Percentiles rank a stretch among this genome's conserved stretches.
These are phyloP conservation scores for Leucoraja erinaceus DNA, from an alignment of 2,113 vertebrate species.

Conservation along the genomic window DNA sequence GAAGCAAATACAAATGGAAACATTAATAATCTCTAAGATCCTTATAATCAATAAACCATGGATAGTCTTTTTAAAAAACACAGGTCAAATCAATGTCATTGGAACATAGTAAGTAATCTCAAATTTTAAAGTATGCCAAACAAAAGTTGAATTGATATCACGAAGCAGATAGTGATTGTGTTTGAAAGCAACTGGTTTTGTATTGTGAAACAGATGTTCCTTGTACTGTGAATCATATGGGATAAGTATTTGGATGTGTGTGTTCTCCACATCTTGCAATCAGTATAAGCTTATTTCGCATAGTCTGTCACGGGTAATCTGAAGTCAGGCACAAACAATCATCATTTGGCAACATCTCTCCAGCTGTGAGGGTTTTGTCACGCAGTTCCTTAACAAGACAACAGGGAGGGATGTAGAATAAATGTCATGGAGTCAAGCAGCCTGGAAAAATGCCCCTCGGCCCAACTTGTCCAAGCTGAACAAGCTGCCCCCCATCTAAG, in stretches of 20 bases:
- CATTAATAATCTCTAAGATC: background rate
- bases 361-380: constrained; percentile 20
- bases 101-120: background rate
- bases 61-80: background rate
- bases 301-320: constrained; percentile 32
- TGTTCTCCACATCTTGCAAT: constrained; percentile 34
- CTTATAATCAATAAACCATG: background rate
- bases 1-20: background rate
- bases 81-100: background rate
- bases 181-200: constrained; percentile 10
- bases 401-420: background rate
- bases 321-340: constrained; percentile 34
- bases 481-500: too few species aligned
- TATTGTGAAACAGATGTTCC: constrained; percentile 28
- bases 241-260: constrained; percentile 29
- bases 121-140: background rate
- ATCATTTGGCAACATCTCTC: constrained; percentile 31
- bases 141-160: background rate
- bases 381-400: background rate
- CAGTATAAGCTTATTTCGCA: constrained; percentile 21
- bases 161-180: background rate
- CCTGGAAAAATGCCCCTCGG: too few species aligned
- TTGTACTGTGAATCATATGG: background rate
- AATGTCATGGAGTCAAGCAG: background rate
- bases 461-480: too few species aligned